A percentile compares a stretch with the other conserved stretches of the same genome.
phyloP scores from a whole-genome alignment of 2,797 vertebrate species.

The Chromobotia macracanthus region DNA sequence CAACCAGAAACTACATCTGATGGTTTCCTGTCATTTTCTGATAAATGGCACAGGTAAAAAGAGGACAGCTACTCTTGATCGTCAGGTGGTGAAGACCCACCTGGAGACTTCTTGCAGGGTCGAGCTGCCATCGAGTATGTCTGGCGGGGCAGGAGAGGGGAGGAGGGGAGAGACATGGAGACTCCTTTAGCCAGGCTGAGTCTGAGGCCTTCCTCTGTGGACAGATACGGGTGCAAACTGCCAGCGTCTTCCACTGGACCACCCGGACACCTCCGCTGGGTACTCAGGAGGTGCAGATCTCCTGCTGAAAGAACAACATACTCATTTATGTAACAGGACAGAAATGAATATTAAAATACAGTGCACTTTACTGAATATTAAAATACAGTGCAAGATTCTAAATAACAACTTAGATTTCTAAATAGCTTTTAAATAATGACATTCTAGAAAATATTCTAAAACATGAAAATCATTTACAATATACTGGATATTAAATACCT shows the following conservation, averaged over 20 bases:
- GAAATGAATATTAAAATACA: background rate
- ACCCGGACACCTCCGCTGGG: slow-evolving; percentile 69
- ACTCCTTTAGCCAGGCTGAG: slow-evolving; percentile 88
- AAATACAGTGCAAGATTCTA: no score
- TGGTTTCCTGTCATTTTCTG: no score
- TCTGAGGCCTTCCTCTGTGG: slow-evolving; percentile 81
- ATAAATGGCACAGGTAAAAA: background rate
- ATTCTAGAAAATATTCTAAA: no score
- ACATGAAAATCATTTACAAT: no score
- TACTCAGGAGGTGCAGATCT: slow-evolving; percentile 79
- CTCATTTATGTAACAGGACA: background rate
- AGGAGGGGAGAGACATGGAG: slow-evolving; percentile 96
- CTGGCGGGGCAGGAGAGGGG: slow-evolving; percentile 92
- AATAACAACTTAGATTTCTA: background rate
- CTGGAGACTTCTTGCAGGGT: slow-evolving; percentile 91
- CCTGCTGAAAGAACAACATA: slow-evolving; percentile 70
- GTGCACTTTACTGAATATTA: no score
- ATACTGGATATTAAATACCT: no score
- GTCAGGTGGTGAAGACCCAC: slow-evolving; percentile 68
- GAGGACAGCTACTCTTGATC: background rate
- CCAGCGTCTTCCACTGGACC: slow-evolving; percentile 72
- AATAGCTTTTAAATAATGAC: background rate
- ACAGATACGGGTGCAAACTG: slow-evolving; percentile 57
- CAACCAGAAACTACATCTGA: no score
- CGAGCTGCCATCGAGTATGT: slow-evolving; percentile 86